Evolutionary conservation across 2,888 invertebrate species (phyloP).

Genomic region (Pteria penguin): DNA sequence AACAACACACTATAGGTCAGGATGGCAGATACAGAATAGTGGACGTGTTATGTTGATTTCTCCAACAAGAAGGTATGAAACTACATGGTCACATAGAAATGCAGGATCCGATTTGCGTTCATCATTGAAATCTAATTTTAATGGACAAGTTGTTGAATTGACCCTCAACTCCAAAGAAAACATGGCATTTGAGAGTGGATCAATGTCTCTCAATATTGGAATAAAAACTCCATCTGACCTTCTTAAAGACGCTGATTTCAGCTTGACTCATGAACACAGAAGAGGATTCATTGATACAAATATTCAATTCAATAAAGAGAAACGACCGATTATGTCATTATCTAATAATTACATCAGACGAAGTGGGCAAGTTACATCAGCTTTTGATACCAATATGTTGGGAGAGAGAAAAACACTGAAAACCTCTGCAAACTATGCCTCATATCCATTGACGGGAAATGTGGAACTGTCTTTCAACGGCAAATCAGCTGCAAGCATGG

Average conservation of each 20-base stretch:
- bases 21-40: constrained; percentile 53
- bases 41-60: constrained; percentile 57
- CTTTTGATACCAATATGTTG: too few species aligned
- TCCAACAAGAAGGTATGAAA: constrained; percentile 49
- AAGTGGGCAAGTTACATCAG: too few species aligned
- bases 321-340: too few species aligned
- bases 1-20: constrained; percentile 48
- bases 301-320: too few species aligned
- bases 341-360: too few species aligned
- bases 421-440: too few species aligned
- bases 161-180: constrained; percentile 50
- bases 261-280: constrained; percentile 58
- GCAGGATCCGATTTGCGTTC: constrained; percentile 48
- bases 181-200: constrained; percentile 40
- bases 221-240: constrained; percentile 52
- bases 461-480: too few species aligned
- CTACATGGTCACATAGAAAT: constrained; percentile 62
- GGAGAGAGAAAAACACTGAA: too few species aligned
- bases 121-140: constrained; percentile 47
- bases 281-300: too few species aligned
- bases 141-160: constrained; percentile 42
- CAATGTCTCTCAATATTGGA: constrained; percentile 45
- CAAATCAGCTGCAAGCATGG: too few species aligned
- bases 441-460: too few species aligned
- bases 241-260: constrained; percentile 48